These are phyloP conservation scores for Calcarius ornatus DNA, from an alignment of 2,113 vertebrate genomes.

Conservation along the genomic window DNA sequence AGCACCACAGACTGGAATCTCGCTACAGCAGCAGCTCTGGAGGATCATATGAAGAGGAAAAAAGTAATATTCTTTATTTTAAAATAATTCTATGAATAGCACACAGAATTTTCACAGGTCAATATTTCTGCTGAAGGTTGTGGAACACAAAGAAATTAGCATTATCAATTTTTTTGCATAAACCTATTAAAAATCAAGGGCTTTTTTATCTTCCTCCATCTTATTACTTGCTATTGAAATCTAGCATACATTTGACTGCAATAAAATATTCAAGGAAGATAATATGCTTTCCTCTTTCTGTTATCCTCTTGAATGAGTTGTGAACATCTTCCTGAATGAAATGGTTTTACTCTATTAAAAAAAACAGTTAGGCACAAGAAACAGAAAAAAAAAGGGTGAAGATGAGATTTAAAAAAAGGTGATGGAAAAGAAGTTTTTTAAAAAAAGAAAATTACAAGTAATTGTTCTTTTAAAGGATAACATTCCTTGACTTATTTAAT, in stretches of 20 bases:
- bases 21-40: slow-evolving; percentile 99
- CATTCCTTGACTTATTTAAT: background rate
- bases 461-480: background rate
- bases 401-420: background rate
- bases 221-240: background rate
- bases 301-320: background rate
- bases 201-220: rapidly evolving
- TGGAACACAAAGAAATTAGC: background rate
- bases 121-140: background rate
- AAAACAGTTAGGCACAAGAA: background rate
- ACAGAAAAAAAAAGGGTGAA: background rate
- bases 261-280: background rate
- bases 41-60: slow-evolving; percentile 98
- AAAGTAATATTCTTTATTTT: slow-evolving; percentile 77
- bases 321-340: background rate
- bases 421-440: background rate
- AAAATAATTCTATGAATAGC: background rate
- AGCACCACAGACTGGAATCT: slow-evolving; percentile 96
- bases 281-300: background rate
- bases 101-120: background rate
- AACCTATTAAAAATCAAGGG: rapidly evolving
- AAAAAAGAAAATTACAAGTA: background rate
- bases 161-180: background rate
- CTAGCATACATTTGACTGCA: background rate
- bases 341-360: background rate